Conservation (phyloP, 2,113 vertebrate species). For the Dipodomys stephensi region DNA sequence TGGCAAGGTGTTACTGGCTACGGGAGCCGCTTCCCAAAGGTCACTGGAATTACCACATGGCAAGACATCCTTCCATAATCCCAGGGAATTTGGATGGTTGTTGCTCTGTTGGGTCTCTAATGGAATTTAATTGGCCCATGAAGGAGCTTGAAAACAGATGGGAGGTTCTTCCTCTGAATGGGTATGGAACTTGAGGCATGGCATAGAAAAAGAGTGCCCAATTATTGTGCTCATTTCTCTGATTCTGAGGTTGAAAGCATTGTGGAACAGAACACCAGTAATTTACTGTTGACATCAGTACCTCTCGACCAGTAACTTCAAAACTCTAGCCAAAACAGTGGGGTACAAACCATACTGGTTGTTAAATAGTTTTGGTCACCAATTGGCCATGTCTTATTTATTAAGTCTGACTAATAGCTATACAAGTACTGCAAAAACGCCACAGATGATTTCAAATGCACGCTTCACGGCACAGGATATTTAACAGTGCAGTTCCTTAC, state of each 20-base stretch:
- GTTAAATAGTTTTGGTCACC: slow-evolving; percentile 1
- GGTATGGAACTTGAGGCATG: background rate
- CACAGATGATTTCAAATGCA: slow-evolving; percentile 4
- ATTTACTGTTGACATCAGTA: background rate
- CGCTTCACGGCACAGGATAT: background rate
- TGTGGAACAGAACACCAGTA: background rate
- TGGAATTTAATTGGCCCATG: background rate
- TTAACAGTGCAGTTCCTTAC: background rate
- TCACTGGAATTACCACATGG: background rate
- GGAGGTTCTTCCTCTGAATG: background rate
- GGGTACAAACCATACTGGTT: background rate
- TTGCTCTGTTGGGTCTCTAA: background rate
- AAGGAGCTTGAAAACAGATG: background rate
- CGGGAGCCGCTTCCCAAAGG: background rate
- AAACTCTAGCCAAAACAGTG: background rate
- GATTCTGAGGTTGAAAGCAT: background rate
- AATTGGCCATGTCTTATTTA: background rate
- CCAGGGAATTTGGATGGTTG: slow-evolving; percentile 67
- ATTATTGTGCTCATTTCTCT: background rate
- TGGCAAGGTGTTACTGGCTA: background rate
- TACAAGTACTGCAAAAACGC: background rate
- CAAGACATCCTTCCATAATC: background rate
- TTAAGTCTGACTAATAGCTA: background rate
- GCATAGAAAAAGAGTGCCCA: background rate
- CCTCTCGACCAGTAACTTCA: background rate